A percentile compares a stretch with the other conserved stretches of the same genome.
Conservation (phyloP, 1,140 invertebrate genomes). For the Protaetia brevitarsis region DNA sequence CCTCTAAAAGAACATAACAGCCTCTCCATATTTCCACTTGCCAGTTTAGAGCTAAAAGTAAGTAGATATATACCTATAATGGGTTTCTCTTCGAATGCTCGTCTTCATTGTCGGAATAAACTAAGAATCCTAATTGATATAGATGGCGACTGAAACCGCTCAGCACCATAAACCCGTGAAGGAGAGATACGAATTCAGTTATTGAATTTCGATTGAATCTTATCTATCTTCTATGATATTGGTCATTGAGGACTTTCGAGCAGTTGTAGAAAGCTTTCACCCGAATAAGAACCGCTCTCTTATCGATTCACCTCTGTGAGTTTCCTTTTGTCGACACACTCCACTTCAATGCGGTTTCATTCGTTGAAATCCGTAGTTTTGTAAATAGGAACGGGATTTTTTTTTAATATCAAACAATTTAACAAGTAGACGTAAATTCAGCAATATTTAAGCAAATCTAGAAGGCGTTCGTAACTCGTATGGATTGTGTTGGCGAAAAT, state of each 20-base stretch:
- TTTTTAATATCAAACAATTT: no score
- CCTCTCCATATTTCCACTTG: no score
- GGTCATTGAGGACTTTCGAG: slow-evolving; percentile 10
- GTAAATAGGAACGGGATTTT: no score
- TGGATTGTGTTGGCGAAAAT: no score
- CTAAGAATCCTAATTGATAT: slow-evolving; percentile 15
- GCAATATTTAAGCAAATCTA: no score
- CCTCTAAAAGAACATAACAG: no score
- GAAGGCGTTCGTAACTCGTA: no score
- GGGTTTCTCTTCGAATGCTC: neutral
- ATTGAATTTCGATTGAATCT: slow-evolving; percentile 18
- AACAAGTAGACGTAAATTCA: no score
- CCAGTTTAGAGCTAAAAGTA: no score
- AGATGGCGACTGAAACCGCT: neutral
- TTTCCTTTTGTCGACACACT: neutral
- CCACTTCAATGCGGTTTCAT: no score
- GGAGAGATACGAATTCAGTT: neutral
- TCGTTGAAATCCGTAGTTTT: no score
- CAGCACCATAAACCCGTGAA: neutral
- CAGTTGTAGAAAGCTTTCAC: slow-evolving; percentile 13
- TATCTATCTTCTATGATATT: slow-evolving; percentile 15
- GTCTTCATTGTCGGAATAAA: neutral
- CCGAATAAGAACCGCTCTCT: slow-evolving; percentile 5
- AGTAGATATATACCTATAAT: neutral
- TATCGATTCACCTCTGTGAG: neutral